Conservation (phyloP, 2,113 vertebrate species). For the Semnopithecus entellus region DNA sequence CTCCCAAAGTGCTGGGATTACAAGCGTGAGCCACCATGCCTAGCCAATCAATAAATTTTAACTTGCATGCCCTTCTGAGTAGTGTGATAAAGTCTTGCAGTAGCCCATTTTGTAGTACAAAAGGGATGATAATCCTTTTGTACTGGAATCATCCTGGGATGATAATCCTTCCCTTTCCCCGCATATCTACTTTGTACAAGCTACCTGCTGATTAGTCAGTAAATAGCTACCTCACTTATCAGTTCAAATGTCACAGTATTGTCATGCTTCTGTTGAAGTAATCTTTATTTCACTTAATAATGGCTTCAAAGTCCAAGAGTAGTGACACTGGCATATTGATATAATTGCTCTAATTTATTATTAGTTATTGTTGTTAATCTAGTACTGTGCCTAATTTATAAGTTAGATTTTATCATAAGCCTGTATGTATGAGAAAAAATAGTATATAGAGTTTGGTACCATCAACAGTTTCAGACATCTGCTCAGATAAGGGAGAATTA, state of each 20-base stretch:
- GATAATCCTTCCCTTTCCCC: not conserved
- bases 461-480: not conserved
- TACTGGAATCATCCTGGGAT: not conserved
- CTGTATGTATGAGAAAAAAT: not conserved
- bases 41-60: not conserved
- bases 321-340: not conserved
- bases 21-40: no score
- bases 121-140: not conserved
- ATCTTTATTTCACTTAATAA: not conserved
- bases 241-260: not conserved
- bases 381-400: not conserved
- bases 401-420: not conserved
- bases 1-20: no score
- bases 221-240: not conserved
- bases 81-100: not conserved
- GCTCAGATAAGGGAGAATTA: not conserved
- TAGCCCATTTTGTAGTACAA: not conserved
- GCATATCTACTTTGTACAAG: not conserved
- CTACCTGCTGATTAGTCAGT: not conserved
- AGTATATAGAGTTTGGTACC: not conserved
- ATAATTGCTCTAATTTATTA: not conserved
- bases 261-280: not conserved
- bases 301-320: not conserved
- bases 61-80: not conserved
- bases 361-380: not conserved